Percentiles rank a stretch among this genome's conserved stretches.
Evolutionary conservation across 2,888 invertebrate species (phyloP).

Genomic region (Ecliptopera silaceata): DNA sequence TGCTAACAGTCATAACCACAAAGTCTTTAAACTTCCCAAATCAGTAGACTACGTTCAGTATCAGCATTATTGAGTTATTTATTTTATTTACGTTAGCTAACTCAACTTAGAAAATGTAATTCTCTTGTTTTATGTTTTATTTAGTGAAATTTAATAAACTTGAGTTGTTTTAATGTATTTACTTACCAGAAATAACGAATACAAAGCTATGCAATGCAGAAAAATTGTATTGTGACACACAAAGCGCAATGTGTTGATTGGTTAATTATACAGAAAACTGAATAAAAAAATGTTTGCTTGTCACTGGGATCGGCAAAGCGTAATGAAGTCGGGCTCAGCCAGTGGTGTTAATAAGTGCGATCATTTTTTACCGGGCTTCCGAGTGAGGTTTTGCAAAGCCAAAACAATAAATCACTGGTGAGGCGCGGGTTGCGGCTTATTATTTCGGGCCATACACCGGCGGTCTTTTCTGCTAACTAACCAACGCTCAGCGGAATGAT

Average conservation of each 20-base stretch:
- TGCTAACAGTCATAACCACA: constrained; percentile 64
- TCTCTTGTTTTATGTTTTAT: constrained; percentile 3
- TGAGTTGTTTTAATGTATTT: constrained; percentile 5
- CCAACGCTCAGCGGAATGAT: constrained; percentile 61
- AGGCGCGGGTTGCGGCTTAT: constrained; percentile 71
- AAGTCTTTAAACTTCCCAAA: constrained; percentile 59
- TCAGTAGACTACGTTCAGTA: constrained; percentile 38
- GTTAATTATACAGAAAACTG: constrained; percentile 46
- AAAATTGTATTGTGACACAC: constrained; percentile 15
- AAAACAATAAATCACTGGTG: constrained; percentile 76
- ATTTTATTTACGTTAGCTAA: constrained; percentile 8
- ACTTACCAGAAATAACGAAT: constrained; percentile 5
- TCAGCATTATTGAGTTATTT: constrained; percentile 10
- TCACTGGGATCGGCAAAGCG: constrained; percentile 57
- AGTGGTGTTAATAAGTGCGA: constrained; percentile 76
- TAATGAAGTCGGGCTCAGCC: constrained; percentile 68
- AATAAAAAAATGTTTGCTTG: constrained; percentile 48
- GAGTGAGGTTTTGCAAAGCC: constrained; percentile 77
- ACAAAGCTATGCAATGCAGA: constrained; percentile 5
- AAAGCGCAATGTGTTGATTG: constrained; percentile 37
- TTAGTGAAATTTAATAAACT: background rate
- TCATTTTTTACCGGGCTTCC: constrained; percentile 78
- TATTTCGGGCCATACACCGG: constrained; percentile 70
- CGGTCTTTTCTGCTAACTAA: constrained; percentile 70
- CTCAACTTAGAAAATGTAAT: background rate